phyloP scores from a whole-genome alignment of 2,113 vertebrate species.

The Alligator mississippiensis region DNA sequence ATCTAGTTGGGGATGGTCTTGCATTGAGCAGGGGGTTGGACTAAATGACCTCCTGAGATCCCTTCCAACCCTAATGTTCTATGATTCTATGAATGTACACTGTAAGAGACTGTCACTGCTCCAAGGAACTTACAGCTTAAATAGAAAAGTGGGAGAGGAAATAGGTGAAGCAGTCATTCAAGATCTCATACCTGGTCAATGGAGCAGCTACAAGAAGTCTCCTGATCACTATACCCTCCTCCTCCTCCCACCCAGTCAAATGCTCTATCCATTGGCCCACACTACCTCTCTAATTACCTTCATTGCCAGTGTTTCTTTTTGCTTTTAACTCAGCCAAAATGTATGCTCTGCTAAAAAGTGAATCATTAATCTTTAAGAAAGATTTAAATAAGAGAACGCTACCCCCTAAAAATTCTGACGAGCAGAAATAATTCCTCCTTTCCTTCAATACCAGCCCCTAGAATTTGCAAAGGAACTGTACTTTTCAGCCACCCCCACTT shows the following conservation, averaged over 20 bases:
- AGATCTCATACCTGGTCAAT: neutral
- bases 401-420: rapidly evolving
- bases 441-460: neutral
- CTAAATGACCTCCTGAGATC: no score
- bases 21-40: no score
- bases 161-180: neutral
- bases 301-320: neutral
- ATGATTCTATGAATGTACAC: neutral
- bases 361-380: neutral
- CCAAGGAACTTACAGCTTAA: neutral
- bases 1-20: no score
- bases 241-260: neutral
- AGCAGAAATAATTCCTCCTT: neutral
- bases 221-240: neutral
- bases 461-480: neutral
- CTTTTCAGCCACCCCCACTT: neutral
- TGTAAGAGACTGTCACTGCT: neutral
- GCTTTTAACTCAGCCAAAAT: neutral
- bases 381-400: neutral
- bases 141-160: neutral
- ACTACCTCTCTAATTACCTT: neutral
- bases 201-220: neutral
- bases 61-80: no score
- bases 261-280: neutral
- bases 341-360: neutral